Conservation (phyloP, 2,113 vertebrate species). For the Sander vitreus region DNA sequence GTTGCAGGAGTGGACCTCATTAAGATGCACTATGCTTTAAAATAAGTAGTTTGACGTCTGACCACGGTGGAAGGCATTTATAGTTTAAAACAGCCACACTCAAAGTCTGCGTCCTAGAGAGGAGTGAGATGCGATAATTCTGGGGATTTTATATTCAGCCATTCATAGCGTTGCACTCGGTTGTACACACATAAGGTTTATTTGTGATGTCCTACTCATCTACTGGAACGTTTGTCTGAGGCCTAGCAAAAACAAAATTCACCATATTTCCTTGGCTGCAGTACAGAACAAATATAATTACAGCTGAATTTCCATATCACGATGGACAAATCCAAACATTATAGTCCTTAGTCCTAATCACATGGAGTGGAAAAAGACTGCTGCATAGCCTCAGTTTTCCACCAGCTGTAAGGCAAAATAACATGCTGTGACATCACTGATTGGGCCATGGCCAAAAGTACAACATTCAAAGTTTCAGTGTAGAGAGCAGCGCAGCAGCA, state of each 20-base stretch:
- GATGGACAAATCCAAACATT: background rate
- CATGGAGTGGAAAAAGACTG: background rate
- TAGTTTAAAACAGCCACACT: background rate
- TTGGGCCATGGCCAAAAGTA: background rate
- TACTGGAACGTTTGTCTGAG: background rate
- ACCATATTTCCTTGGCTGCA: background rate
- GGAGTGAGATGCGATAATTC: background rate
- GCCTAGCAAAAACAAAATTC: background rate
- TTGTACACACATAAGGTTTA: too few species aligned
- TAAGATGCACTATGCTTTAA: background rate
- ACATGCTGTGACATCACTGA: background rate
- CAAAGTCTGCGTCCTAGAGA: background rate
- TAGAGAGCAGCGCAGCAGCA: background rate
- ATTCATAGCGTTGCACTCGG: background rate
- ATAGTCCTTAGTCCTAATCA: background rate
- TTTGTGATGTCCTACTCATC: background rate
- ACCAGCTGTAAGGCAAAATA: background rate
- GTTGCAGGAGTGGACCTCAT: background rate
- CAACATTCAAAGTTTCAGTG: background rate
- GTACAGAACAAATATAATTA: slow-evolving; percentile 1
- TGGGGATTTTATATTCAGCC: background rate
- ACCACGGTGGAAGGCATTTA: background rate
- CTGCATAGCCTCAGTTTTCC: slow-evolving; percentile 8
- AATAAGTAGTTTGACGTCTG: background rate
- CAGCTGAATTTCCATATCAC: background rate